A percentile compares a stretch with the other conserved stretches of the same genome.
phyloP scores from a whole-genome alignment of 2,797 vertebrate genomes.

The Melanogrammus aeglefinus region DNA sequence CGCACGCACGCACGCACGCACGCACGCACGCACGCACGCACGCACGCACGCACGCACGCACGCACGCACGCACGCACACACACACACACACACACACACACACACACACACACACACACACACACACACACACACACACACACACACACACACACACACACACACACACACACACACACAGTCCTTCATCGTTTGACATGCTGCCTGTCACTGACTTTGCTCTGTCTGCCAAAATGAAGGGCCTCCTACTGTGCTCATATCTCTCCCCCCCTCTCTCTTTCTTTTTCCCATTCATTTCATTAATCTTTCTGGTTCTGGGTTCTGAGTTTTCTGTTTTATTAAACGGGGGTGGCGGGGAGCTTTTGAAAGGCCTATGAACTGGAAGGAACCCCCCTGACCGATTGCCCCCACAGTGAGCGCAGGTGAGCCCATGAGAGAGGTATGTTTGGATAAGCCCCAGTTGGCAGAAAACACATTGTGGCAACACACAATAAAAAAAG shows the following conservation, averaged over 20 bases:
- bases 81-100: too few relatives aligned
- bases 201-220: background rate
- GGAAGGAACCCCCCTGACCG: conserved; percentile 32
- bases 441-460: background rate
- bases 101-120: too few relatives aligned
- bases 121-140: too few relatives aligned
- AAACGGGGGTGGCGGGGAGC: background rate
- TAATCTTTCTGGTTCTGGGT: background rate
- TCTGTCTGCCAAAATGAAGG: conserved; percentile 31
- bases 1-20: too few relatives aligned
- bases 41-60: too few relatives aligned
- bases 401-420: background rate
- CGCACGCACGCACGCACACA: too few relatives aligned
- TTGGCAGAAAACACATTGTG: conserved; percentile 28
- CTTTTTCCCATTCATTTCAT: conserved; percentile 26
- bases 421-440: background rate
- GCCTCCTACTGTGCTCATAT: conserved; percentile 39
- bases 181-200: background rate
- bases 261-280: conserved; percentile 13
- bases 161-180: background rate
- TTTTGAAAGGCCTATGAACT: background rate
- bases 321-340: background rate
- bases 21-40: too few relatives aligned
- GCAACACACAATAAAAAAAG: conserved; percentile 35
- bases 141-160: too few relatives aligned